These are phyloP conservation scores for Heliconius melpomene DNA, from an alignment of 1,140 invertebrate genomes.

Conservation along the genomic window DNA sequence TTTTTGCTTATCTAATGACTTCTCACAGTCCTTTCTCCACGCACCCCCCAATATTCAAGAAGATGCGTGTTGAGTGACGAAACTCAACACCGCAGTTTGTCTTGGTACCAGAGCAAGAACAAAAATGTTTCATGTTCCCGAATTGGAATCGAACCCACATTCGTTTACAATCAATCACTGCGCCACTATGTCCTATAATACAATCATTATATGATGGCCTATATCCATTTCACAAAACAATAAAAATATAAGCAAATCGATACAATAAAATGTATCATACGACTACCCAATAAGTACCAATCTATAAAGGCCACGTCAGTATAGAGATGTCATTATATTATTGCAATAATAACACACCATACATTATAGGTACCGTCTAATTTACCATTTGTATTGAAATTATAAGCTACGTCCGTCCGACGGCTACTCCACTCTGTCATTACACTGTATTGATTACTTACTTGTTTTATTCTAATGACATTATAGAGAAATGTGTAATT, in stretches of 20 bases:
- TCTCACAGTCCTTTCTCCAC: no score
- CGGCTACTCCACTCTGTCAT: background rate
- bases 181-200: no score
- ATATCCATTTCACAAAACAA: no score
- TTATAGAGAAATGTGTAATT: background rate
- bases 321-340: slow-evolving; percentile 1
- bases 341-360: background rate
- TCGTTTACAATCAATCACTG: no score
- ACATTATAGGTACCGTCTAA: background rate
- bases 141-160: no score
- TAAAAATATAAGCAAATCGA: background rate
- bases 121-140: no score
- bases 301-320: background rate
- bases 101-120: no score
- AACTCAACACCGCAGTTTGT: no score
- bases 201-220: no score
- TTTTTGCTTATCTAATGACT: no score
- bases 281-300: background rate
- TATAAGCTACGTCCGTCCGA: background rate
- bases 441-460: background rate
- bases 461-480: slow-evolving; percentile 13
- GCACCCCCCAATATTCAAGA: no score
- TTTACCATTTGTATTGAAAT: slow-evolving; percentile 6
- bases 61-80: no score
- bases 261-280: background rate